Evolutionary conservation across 1,140 invertebrate species (phyloP).

Genomic region (Caenorhabditis elegans): DNA sequence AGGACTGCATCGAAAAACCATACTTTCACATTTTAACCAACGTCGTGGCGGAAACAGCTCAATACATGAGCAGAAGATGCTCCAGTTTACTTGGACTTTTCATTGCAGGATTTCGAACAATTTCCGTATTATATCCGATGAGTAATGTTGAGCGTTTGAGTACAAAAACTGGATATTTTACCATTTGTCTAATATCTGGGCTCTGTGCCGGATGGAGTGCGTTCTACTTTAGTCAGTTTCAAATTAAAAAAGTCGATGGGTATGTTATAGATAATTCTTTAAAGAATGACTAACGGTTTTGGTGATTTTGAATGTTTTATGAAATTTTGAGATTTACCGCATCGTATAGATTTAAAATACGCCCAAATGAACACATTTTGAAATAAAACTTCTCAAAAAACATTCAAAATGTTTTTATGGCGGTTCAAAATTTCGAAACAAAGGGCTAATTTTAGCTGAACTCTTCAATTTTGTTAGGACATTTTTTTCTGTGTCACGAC

Average conservation of each 20-base stretch:
- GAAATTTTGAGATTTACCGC: too few species aligned
- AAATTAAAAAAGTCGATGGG: background rate
- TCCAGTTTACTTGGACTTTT: background rate
- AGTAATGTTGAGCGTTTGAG: background rate
- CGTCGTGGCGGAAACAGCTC: background rate
- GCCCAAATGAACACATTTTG: too few species aligned
- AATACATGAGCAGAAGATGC: background rate
- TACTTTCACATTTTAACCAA: background rate
- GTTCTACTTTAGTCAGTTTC: background rate
- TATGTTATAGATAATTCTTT: too few species aligned
- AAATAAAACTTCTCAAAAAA: too few species aligned
- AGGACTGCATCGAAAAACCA: background rate
- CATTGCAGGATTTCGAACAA: background rate
- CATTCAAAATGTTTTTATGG: too few species aligned
- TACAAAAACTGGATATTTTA: background rate
- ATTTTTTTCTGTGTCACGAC: too few species aligned
- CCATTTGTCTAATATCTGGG: background rate
- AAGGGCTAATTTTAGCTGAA: too few species aligned
- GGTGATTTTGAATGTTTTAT: too few species aligned
- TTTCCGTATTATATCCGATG: background rate
- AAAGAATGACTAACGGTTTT: too few species aligned
- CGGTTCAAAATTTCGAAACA: too few species aligned
- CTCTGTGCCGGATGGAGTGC: background rate
- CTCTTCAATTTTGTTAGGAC: too few species aligned
- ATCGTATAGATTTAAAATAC: too few species aligned